Conservation (phyloP, 2,797 vertebrate species). For the Gymnoscopelus microlampas region DNA sequence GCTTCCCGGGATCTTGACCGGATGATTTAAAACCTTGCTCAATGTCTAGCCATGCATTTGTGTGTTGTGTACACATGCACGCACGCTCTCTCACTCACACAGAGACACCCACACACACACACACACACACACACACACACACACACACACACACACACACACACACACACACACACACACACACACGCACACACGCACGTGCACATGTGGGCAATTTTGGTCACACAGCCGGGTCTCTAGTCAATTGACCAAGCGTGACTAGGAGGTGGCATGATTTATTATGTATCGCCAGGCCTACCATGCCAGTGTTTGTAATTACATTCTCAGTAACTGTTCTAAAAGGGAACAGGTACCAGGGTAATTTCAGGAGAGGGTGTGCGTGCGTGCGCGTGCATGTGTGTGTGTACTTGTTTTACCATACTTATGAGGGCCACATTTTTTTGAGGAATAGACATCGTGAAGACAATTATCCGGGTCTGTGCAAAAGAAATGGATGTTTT, state of each 20-base stretch:
- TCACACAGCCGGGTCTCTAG: too few species aligned
- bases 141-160: slow-evolving; percentile 9
- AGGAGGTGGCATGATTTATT: slow-evolving; percentile 44
- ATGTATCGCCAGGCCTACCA: slow-evolving; percentile 59
- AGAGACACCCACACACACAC: background rate
- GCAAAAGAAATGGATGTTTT: too few species aligned
- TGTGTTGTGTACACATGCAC: slow-evolving; percentile 5
- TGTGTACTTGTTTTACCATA: too few species aligned
- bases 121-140: background rate
- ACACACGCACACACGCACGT: slow-evolving; percentile 2
- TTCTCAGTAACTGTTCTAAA: too few species aligned
- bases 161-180: background rate
- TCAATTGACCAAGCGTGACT: too few species aligned
- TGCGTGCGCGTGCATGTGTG: too few species aligned
- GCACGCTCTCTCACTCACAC: slow-evolving; percentile 4
- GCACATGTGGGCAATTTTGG: background rate
- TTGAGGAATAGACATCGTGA: too few species aligned
- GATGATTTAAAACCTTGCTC: slow-evolving; percentile 25
- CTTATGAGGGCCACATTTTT: too few species aligned
- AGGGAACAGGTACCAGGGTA: too few species aligned
- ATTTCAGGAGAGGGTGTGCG: too few species aligned
- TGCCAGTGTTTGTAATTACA: slow-evolving; percentile 21
- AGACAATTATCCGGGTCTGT: too few species aligned
- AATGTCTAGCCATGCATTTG: slow-evolving; percentile 17
- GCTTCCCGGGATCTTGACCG: background rate